These are phyloP conservation scores for Desmophyllum pertusum DNA, from an alignment of 92 coral and sea anemone genomes.

Conservation along the genomic window DNA sequence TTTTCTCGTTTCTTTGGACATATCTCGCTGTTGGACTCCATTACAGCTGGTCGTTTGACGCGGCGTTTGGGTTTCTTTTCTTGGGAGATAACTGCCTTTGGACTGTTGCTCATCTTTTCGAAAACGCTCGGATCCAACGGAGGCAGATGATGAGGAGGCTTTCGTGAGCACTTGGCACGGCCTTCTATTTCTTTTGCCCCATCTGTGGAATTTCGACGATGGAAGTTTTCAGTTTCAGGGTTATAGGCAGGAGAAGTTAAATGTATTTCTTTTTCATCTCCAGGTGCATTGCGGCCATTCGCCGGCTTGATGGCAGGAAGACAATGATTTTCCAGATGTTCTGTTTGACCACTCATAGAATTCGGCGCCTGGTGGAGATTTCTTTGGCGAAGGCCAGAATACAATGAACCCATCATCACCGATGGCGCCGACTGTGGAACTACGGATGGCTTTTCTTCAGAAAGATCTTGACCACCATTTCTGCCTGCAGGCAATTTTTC, in stretches of 20 bases:
- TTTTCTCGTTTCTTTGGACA: neutral
- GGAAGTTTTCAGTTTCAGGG: neutral
- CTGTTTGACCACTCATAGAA: constrained; percentile 1
- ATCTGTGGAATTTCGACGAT: neutral
- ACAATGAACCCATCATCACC: neutral
- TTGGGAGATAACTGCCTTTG: neutral
- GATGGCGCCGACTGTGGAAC: neutral
- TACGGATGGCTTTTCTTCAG: neutral
- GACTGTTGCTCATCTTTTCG: neutral
- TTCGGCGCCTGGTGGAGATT: neutral
- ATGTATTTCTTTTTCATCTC: neutral
- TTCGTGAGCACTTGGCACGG: neutral
- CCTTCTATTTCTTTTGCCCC: neutral
- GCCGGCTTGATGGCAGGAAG: neutral
- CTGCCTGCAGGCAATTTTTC: neutral
- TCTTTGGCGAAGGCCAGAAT: neutral
- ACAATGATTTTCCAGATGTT: neutral
- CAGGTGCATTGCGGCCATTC: neutral
- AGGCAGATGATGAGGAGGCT: constrained; percentile 13
- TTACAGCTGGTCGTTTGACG: neutral
- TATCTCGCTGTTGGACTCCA: neutral
- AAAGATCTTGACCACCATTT: neutral
- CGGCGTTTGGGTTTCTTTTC: neutral
- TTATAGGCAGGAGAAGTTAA: no score
- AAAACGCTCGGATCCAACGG: constrained; percentile 14